phyloP scores from a whole-genome alignment of 2,113 vertebrate genomes.

The Nerophis ophidion region DNA sequence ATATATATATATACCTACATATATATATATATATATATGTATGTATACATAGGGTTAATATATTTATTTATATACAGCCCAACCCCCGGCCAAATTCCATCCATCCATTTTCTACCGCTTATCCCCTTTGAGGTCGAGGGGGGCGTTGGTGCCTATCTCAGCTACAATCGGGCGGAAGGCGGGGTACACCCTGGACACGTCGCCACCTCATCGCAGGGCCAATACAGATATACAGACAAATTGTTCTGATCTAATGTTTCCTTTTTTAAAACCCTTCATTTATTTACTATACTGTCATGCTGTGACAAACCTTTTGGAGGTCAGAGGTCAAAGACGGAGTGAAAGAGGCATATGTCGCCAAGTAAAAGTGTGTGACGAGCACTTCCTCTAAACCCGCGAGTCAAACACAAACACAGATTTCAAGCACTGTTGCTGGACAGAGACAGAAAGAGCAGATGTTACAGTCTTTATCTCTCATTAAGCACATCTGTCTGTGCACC shows the following conservation, averaged over 20 bases:
- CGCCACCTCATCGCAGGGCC: too few relatives aligned
- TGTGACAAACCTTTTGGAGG: slow-evolving; percentile 18
- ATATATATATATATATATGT: too few relatives aligned
- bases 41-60: too few relatives aligned
- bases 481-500: slow-evolving; percentile 30
- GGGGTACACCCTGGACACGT: too few relatives aligned
- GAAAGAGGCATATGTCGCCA: slow-evolving; percentile 46
- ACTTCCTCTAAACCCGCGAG: slow-evolving; percentile 39
- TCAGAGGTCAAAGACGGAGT: slow-evolving; percentile 39
- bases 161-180: too few relatives aligned
- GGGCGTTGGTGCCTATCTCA: too few relatives aligned
- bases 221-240: too few relatives aligned
- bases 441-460: slow-evolving; percentile 41
- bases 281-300: slow-evolving; percentile 9
- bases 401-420: slow-evolving; percentile 10
- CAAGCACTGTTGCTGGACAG: slow-evolving; percentile 24
- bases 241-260: neutral
- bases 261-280: slow-evolving; percentile 9
- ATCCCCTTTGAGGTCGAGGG: too few relatives aligned
- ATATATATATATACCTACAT: too few relatives aligned
- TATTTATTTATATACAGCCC: too few relatives aligned
- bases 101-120: too few relatives aligned
- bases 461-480: slow-evolving; percentile 18
- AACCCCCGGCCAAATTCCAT: too few relatives aligned
- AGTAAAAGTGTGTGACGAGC: slow-evolving; percentile 31